Conservation (phyloP, 2,888 invertebrate species). For the Conistra vaccinii region DNA sequence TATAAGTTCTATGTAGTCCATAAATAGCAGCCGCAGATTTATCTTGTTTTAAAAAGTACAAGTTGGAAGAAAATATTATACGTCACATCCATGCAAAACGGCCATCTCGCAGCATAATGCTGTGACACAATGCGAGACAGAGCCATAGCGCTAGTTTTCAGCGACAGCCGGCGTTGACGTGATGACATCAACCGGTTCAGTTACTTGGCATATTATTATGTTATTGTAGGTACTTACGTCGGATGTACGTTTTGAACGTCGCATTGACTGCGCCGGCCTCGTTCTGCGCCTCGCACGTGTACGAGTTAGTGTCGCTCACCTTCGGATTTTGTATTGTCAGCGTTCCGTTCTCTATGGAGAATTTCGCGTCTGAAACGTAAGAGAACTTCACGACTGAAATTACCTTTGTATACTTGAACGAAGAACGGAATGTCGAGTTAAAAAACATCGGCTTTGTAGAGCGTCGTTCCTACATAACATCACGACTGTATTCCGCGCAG, state of each 20-base stretch:
- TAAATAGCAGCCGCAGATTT: background rate
- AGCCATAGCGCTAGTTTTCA: background rate
- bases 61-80: no score
- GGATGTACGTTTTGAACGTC: constrained; percentile 33
- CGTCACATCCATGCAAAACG: no score
- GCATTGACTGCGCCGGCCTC: constrained; percentile 14
- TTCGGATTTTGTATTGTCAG: constrained; percentile 39
- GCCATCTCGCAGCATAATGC: background rate
- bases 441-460: background rate
- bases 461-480: background rate
- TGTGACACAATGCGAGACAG: background rate
- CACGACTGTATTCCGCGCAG: background rate
- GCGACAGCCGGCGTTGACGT: no score
- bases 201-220: background rate
- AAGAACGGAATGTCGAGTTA: background rate
- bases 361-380: constrained; percentile 44
- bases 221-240: background rate
- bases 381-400: background rate
- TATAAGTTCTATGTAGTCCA: background rate
- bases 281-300: constrained; percentile 52
- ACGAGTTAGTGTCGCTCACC: constrained; percentile 37
- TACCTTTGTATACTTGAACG: background rate
- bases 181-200: background rate
- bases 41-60: background rate
- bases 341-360: constrained; percentile 39